Percentiles rank a stretch among this genome's conserved stretches.
Conservation (phyloP, 1,140 invertebrate genomes). For the Habropoda laboriosa region DNA sequence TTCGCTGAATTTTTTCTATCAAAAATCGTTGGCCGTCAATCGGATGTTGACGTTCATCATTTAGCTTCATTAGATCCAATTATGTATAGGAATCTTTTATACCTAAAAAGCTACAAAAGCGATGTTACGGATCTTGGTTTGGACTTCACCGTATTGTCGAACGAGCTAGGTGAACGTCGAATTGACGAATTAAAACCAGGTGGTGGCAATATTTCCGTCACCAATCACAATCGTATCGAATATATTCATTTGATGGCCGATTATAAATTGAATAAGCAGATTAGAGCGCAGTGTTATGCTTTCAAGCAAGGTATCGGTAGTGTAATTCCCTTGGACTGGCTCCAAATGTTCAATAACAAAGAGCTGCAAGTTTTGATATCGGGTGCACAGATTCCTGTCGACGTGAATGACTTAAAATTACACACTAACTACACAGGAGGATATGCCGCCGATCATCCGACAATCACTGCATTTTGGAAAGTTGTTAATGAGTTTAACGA, state of each 20-base stretch:
- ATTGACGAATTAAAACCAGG: conserved; percentile 95
- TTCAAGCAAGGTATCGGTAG: conserved; percentile 93
- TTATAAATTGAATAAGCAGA: conserved; percentile 97
- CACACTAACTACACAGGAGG: conserved; percentile 94
- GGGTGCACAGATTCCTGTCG: conserved; percentile 95
- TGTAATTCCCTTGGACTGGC: conserved; percentile 94
- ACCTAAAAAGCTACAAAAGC: conserved; percentile 90
- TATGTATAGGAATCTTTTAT: conserved; percentile 94
- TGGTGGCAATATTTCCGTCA: conserved; percentile 94
- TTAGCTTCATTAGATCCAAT: conserved; percentile 96
- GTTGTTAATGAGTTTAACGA: conserved; percentile 93
- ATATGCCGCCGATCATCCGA: conserved; percentile 90
- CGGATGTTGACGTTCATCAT: conserved; percentile 96
- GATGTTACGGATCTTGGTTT: conserved; percentile 91
- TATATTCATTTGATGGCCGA: conserved; percentile 98
- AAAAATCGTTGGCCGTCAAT: conserved; percentile 90
- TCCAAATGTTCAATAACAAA: conserved; percentile 96
- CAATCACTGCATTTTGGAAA: conserved; percentile 91
- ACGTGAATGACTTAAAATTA: conserved; percentile 92
- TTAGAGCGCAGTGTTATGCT: conserved; percentile 91
- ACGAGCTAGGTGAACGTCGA: conserved; percentile 94
- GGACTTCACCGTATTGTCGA: conserved; percentile 96
- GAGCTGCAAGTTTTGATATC: conserved; percentile 97
- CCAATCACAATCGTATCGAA: conserved; percentile 95
- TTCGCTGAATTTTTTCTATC: conserved; percentile 96